A percentile compares a stretch with the other conserved stretches of the same genome.
Evolutionary conservation across 1,140 invertebrate genomes (phyloP).

Genomic region (Galleria mellonella): DNA sequence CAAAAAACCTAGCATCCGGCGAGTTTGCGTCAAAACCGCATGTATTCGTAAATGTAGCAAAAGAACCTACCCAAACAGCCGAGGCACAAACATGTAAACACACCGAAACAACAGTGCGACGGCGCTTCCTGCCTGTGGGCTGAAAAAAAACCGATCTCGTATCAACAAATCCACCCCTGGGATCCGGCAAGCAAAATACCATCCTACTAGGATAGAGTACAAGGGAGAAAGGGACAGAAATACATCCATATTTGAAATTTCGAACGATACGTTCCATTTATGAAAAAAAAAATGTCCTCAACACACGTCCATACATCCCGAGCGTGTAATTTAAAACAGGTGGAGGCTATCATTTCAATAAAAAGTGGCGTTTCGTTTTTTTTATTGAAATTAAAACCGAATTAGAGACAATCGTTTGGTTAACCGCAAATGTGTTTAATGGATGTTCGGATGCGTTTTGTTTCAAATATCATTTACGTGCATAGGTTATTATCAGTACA

Average conservation of each 20-base stretch:
- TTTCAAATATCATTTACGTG: too few relatives aligned
- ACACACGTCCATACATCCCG: conserved; percentile 14
- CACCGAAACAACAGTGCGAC: conserved; percentile 32
- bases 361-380: conserved; percentile 34
- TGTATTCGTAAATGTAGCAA: conserved; percentile 46
- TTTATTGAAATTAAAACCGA: conserved; percentile 58
- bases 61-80: conserved; percentile 52
- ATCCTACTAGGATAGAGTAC: conserved; percentile 17
- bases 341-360: conserved; percentile 31
- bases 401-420: conserved; percentile 53
- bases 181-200: conserved; percentile 19
- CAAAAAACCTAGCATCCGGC: conserved; percentile 48
- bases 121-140: conserved; percentile 33
- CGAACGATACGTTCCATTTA: conserved; percentile 7
- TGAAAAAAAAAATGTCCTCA: conserved; percentile 21
- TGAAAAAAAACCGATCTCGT: conserved; percentile 21
- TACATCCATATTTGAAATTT: conserved; percentile 22
- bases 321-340: conserved; percentile 49
- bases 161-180: conserved; percentile 28
- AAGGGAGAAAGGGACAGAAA: too few relatives aligned
- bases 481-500: too few relatives aligned
- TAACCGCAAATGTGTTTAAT: conserved; percentile 47
- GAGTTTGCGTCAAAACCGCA: conserved; percentile 51
- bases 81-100: conserved; percentile 60
- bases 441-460: conserved; percentile 18